Conservation (phyloP, 37 sponge, comb jelly and placozoan species). For the Ephydatia muelleri region DNA sequence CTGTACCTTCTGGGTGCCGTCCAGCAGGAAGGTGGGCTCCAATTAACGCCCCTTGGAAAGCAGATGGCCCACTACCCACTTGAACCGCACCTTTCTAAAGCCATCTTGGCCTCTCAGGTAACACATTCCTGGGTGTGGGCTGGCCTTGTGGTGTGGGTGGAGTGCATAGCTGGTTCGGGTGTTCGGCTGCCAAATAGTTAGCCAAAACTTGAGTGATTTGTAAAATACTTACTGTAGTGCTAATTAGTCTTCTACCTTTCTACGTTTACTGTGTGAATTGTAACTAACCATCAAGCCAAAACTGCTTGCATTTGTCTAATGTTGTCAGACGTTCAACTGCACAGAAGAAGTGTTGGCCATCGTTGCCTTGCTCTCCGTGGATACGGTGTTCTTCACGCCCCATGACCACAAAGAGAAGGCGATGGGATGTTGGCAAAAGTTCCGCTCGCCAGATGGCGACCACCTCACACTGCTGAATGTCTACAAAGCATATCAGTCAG, state of each 20-base stretch:
- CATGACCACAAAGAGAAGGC: constrained; percentile 71
- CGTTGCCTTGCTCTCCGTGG: constrained; percentile 88
- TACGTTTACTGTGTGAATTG: no score
- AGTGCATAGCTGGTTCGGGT: background rate
- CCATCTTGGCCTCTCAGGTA: constrained; percentile 53
- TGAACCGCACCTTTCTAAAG: constrained; percentile 72
- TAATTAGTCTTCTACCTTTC: no score
- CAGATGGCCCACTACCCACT: constrained; percentile 84
- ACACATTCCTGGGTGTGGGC: background rate
- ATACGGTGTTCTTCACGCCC: constrained; percentile 85
- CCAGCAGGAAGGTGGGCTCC: constrained; percentile 32
- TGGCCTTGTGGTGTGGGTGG: background rate
- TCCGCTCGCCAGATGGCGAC: constrained; percentile 81
- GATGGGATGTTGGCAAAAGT: constrained; percentile 55
- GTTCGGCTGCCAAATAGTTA: no score
- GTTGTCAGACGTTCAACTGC: constrained; percentile 33
- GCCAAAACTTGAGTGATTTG: background rate
- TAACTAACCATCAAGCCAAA: background rate
- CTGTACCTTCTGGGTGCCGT: constrained; percentile 79
- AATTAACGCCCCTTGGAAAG: constrained; percentile 78
- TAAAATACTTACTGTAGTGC: no score
- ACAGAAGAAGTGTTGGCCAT: constrained; percentile 79
- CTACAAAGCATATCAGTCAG: constrained; percentile 69
- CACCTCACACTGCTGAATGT: constrained; percentile 84
- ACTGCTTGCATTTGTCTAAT: background rate